Evolutionary conservation across 2,113 vertebrate genomes (phyloP).

Genomic region (Etheostoma spectabile): DNA sequence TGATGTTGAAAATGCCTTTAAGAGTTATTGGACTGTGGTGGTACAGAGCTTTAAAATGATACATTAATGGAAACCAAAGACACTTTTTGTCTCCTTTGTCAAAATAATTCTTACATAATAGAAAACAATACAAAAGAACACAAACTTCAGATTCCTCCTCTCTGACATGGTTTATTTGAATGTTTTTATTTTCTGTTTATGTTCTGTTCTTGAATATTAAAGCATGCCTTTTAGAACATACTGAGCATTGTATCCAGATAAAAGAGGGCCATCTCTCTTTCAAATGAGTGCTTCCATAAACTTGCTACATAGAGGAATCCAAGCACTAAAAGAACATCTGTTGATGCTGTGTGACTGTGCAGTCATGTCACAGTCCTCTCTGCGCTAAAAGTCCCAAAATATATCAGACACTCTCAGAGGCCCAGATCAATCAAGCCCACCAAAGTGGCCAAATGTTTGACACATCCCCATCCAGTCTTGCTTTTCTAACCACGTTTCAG

Average conservation of each 20-base stretch:
- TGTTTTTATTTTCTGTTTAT: neutral
- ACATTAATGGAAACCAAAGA: constrained; percentile 29
- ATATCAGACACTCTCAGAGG: constrained; percentile 40
- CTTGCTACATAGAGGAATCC: neutral
- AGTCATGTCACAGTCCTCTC: constrained; percentile 29
- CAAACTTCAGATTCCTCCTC: neutral
- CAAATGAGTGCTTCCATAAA: constrained; percentile 11
- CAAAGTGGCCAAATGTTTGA: constrained; percentile 45
- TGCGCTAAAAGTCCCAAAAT: constrained; percentile 19
- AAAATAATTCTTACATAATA: constrained; percentile 9
- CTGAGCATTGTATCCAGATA: neutral
- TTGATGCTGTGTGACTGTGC: constrained; percentile 17
- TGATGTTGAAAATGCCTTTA: constrained; percentile 26
- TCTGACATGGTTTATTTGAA: neutral
- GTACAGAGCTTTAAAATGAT: constrained; percentile 19
- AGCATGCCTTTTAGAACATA: neutral
- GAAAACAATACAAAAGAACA: too few species aligned
- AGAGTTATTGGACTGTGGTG: constrained; percentile 27
- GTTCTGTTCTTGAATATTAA: constrained; percentile 1
- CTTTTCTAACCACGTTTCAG: constrained; percentile 12
- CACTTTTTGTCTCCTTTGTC: constrained; percentile 17
- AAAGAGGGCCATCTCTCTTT: constrained; percentile 4
- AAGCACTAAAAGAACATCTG: constrained; percentile 45
- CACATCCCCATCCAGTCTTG: constrained; percentile 34
- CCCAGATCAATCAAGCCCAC: constrained; percentile 52